A percentile compares a stretch with the other conserved stretches of the same genome.
Evolutionary conservation across 2,113 vertebrate species (phyloP).

Genomic region (Antidorcas marsupialis): DNA sequence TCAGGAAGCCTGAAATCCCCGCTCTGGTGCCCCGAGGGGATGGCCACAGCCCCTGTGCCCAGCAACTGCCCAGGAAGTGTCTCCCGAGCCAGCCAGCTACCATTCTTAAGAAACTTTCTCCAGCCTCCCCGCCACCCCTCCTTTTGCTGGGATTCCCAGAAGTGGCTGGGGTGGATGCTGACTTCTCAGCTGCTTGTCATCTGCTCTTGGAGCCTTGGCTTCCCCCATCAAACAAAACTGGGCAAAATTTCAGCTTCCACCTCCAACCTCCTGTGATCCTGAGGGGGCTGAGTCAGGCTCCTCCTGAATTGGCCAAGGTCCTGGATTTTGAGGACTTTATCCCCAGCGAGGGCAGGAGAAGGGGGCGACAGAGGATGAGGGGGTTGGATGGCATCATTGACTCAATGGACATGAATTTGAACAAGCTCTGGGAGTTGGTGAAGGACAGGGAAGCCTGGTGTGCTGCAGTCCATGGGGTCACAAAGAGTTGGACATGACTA

Average conservation of each 20-base stretch:
- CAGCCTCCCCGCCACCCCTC: background rate
- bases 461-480: background rate
- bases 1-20: background rate
- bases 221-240: background rate
- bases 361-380: background rate
- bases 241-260: background rate
- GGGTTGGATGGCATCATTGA: background rate
- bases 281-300: background rate
- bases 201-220: background rate
- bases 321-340: background rate
- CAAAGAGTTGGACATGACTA: background rate
- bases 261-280: background rate
- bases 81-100: background rate
- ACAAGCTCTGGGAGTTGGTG: background rate
- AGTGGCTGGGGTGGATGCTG: background rate
- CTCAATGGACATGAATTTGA: background rate
- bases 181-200: background rate
- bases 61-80: background rate
- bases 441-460: background rate
- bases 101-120: background rate
- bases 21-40: background rate
- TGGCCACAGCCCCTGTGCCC: background rate
- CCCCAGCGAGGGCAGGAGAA: background rate
- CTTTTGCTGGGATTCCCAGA: background rate
- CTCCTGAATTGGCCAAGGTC: accelerated